Evolutionary conservation across 2,888 invertebrate genomes (phyloP), one percentile per base, ranked within the genome.

Genomic region (Drosophila suboccidentalis): DNA sequence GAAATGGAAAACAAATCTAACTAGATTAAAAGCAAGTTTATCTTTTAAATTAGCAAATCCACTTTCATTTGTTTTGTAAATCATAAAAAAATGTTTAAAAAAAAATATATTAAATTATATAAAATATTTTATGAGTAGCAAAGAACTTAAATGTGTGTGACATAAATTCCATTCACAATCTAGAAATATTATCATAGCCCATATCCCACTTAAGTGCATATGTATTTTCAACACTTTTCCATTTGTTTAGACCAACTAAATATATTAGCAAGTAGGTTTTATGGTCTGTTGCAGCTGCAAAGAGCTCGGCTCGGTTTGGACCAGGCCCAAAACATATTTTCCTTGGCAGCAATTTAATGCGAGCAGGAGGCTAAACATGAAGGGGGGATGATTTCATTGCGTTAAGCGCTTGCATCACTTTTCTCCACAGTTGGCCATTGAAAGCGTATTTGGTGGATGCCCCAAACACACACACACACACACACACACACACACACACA

Each of bases 241-340:
- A 69, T 63, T 71, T 76, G 51, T 58, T 41, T 44, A 26, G 49
- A 5, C n/a, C 32, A 17, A 13, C 22, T 47, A 55, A 74, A 69
- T 39, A 22, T 46, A 32, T 53, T 72, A 73, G 49, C 38, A 66
- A 68, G 22, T 71, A 44, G 76, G 65, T 62, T 77, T 76, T 66
- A 66, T 70, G 80, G 82, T 85, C 82, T 87, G 67, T 11, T 76
- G 83, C 80, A 70, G 57, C 63, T 59, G 17, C 38, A 75, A 63
- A 55, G 53, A 43, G 36, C 47, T 63, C 34, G 4, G 46, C 51
- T 26, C 19, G 34, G 49, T 34, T 50, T 50, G 19, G 34, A 34
- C 49, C 38, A 22, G 26, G 36, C 57, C 36, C 46, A 46, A 67
- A 58, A 53, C 47, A 46, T 36, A 50, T 64, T 44, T 64, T 44